Evolutionary conservation across 2,888 invertebrate species (phyloP), one percentile per base, ranked within the genome.

Genomic region (Drosophila falleni): DNA sequence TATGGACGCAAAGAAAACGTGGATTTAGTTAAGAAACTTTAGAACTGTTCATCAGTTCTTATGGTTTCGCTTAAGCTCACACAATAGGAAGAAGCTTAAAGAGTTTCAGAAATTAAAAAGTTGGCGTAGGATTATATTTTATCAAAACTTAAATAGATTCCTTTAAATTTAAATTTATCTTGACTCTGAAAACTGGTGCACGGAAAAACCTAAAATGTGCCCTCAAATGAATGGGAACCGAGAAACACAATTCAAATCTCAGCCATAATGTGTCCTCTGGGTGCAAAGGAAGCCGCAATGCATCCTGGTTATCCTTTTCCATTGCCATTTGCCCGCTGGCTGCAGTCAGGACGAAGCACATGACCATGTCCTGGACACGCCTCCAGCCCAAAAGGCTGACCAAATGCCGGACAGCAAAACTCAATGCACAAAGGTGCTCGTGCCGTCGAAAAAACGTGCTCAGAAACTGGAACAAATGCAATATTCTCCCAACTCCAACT

Each of bases 381-480:
- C 74, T 80, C 75, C 58, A 44, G 56, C 46, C 60, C 51, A 63
- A 47, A 50, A 31, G 49, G 55, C 59, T 81, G 76, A 74, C 85
- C 82, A 78, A 68, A 87, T 72, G 74, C 74, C 78, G 81, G 71
- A 72, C 68, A 59, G 66, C 51, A 74, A 58, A 66, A 73, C 81
- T 87, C 85, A 71, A 67, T 85, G 74, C 79, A 74, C 85, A 87
- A 76, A 76, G 68, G 78, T 67, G 67, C 35, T 42, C 70, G 69
- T 78, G 26, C 9, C 37, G 8, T 29, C 42, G 31, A 46, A 56
- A 53, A 63, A 68, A 78, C 76, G 67, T 83, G 87, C 83, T 80
- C 81, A 78, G 71, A 83, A 83, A 75, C 73, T 75, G 75, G 74
- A 82, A 77, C 86, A 82, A 81, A 82, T 85, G 71, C 80, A 82